phyloP scores from a whole-genome alignment of 1,140 invertebrate genomes.

The Drosophila athabasca region DNA sequence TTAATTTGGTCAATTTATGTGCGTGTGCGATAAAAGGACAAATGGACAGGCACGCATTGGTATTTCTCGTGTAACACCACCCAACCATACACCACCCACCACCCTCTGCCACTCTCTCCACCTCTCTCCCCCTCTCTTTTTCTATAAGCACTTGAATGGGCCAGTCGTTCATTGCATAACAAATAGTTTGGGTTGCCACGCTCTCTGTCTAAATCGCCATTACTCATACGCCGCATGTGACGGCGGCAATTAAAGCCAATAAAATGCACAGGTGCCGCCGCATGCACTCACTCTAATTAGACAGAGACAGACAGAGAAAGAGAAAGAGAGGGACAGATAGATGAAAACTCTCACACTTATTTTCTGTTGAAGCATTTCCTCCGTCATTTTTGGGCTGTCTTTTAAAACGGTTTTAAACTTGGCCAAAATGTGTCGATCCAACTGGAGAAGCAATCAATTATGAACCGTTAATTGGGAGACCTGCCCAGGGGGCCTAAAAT shows the following conservation, averaged over 20 bases:
- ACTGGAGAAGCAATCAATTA: conserved; percentile 56
- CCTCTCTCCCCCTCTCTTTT: neutral
- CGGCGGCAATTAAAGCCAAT: conserved; percentile 54
- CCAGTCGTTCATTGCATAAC: conserved; percentile 52
- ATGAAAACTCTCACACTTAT: conserved; percentile 26
- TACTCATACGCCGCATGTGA: conserved; percentile 62
- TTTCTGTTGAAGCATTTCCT: conserved; percentile 6
- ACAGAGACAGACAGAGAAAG: neutral
- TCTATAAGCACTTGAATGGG: conserved; percentile 35
- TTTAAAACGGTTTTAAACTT: conserved; percentile 11
- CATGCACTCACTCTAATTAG: conserved; percentile 57
- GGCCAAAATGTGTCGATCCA: neutral
- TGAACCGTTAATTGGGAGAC: conserved; percentile 55
- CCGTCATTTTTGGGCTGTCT: conserved; percentile 6
- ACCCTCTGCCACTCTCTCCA: neutral
- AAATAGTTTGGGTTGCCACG: conserved; percentile 36
- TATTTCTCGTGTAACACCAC: neutral
- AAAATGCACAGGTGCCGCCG: conserved; percentile 62
- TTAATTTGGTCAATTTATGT: conserved; percentile 80
- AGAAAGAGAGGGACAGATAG: conserved; percentile 2
- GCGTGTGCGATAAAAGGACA: conserved; percentile 48
- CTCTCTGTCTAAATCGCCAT: conserved; percentile 50
- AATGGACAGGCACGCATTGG: conserved; percentile 18
- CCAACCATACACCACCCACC: neutral
- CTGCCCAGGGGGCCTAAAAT: conserved; percentile 42